phyloP scores from a whole-genome alignment of 2,888 invertebrate species.

The Epinotia bilunana region DNA sequence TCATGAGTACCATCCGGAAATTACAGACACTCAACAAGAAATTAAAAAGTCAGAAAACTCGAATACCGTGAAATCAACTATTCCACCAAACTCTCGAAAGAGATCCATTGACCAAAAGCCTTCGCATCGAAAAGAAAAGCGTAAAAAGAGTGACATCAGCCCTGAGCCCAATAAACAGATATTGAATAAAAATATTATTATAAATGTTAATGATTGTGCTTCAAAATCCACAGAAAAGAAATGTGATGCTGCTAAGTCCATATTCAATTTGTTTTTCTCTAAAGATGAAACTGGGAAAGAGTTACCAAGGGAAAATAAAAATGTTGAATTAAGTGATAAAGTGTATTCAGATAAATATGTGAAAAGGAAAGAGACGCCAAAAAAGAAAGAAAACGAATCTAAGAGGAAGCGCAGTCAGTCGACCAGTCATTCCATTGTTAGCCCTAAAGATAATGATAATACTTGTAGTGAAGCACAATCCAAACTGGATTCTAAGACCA shows the following conservation, averaged over 20 bases:
- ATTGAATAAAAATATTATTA: conserved; percentile 57
- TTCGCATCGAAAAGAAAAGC: conserved; percentile 79
- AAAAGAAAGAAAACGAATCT: conserved; percentile 55
- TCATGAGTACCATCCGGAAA: conserved; percentile 51
- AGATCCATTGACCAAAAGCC: conserved; percentile 74
- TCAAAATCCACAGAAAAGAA: conserved; percentile 61
- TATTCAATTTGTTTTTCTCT: conserved; percentile 61
- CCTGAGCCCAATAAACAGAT: conserved; percentile 56
- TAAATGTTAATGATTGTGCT: conserved; percentile 56
- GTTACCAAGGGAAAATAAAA: conserved; percentile 59
- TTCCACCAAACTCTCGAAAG: conserved; percentile 65
- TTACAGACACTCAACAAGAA: conserved; percentile 52
- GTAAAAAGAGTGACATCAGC: conserved; percentile 70
- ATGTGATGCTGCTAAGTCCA: conserved; percentile 60
- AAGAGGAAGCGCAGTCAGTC: conserved; percentile 63
- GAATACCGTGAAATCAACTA: conserved; percentile 53
- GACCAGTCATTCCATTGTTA: conserved; percentile 65
- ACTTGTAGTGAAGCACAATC: conserved; percentile 52
- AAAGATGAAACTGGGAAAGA: conserved; percentile 57
- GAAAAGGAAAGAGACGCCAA: conserved; percentile 69
- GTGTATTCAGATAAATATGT: conserved; percentile 73
- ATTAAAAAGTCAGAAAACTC: conserved; percentile 53
- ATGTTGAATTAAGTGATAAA: conserved; percentile 59
- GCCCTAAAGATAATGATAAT: conserved; percentile 63
- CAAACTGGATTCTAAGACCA: conserved; percentile 66